Evolutionary conservation across 2,113 vertebrate species (phyloP).

Genomic region (Pristiophorus japonicus): DNA sequence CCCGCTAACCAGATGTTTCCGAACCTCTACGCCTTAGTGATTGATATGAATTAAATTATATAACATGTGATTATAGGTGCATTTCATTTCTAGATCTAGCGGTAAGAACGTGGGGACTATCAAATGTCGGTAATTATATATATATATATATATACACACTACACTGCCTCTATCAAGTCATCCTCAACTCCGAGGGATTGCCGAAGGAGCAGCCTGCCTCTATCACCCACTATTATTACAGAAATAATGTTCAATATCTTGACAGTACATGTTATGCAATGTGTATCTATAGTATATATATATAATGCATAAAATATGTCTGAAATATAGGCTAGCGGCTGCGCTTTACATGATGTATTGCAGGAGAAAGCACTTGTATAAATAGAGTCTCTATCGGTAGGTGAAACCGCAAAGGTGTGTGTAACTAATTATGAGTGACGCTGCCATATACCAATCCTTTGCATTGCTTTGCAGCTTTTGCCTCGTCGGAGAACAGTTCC

Average conservation of each 20-base stretch:
- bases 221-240: neutral
- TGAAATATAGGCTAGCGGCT: neutral
- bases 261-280: neutral
- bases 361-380: neutral
- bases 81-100: neutral
- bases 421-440: neutral
- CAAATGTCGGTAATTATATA: neutral
- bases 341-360: neutral
- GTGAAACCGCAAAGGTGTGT: neutral
- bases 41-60: neutral
- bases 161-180: neutral
- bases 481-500: neutral
- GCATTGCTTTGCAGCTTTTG: neutral
- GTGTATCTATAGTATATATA: neutral
- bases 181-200: too few relatives aligned
- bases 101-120: neutral
- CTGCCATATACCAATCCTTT: neutral
- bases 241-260: neutral
- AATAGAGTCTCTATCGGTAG: neutral
- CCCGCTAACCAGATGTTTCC: neutral
- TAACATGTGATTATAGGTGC: neutral
- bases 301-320: neutral
- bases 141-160: neutral
- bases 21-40: too few relatives aligned
- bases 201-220: too few relatives aligned